phyloP scores from a whole-genome alignment of 2,888 invertebrate genomes.

The Synergus laeviventris region DNA sequence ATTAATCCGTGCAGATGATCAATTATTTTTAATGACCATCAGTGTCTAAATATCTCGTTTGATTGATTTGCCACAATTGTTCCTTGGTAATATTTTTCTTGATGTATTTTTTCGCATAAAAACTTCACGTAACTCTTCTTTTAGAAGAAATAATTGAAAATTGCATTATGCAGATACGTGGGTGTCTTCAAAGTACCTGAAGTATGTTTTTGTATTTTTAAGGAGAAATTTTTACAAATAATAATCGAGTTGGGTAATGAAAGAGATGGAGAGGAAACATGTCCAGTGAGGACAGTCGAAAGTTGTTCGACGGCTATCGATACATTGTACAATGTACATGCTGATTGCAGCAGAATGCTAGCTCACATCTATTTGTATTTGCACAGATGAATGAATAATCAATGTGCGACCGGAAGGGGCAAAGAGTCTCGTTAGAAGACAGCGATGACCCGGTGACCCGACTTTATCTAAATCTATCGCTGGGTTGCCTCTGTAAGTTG shows the following conservation, averaged over 20 bases:
- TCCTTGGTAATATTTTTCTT: background rate
- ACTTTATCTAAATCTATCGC: slow-evolving; percentile 15
- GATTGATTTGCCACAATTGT: background rate
- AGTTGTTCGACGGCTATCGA: slow-evolving; percentile 12
- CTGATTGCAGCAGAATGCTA: slow-evolving; percentile 1
- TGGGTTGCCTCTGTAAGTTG: background rate
- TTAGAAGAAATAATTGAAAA: background rate
- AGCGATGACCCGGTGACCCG: slow-evolving; percentile 28
- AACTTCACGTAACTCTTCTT: background rate
- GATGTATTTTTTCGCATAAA: too few species aligned
- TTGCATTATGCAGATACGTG: background rate
- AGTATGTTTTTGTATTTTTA: background rate
- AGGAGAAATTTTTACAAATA: background rate
- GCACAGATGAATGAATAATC: slow-evolving; percentile 17
- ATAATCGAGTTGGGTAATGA: background rate
- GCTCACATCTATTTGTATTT: slow-evolving; percentile 9
- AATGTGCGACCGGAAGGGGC: slow-evolving; percentile 31
- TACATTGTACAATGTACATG: background rate
- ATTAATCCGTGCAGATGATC: background rate
- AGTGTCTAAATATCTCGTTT: background rate
- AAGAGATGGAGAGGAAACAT: background rate
- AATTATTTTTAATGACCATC: background rate
- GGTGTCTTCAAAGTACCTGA: background rate
- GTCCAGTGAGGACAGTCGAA: slow-evolving; percentile 1
- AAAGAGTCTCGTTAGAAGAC: slow-evolving; percentile 28